Evolutionary conservation across 2,888 invertebrate species (phyloP), one percentile per base, ranked within the genome.

Genomic region (Amitus sp.): DNA sequence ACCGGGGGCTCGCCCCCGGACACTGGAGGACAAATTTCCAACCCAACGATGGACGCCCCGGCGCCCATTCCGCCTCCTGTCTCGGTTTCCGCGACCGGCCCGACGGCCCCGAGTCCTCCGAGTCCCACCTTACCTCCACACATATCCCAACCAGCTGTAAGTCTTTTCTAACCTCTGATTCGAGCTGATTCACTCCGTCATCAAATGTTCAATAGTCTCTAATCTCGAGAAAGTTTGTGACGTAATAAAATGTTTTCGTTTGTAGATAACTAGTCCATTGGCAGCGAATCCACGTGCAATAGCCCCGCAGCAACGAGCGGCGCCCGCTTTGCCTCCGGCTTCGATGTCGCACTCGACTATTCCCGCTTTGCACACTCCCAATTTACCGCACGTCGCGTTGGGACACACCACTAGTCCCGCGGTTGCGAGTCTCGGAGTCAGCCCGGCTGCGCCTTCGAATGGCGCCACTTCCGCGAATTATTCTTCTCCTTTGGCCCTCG

Each of bases 11-110:
- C 81, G 59, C 80, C 82, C 70, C 78, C 82, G 65, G 82, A 82
- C 66, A 82, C 82, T 66, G 82, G 82, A 69, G 82, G 82, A 65
- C 82, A 82, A 74, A 81, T 80, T 72, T 82, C 82, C 49, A 82
- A 81, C 71, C 82, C 86, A 59, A 85, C 86, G 74, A 86, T 90
- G 69, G 87, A 89, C 71, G 85, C 85, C 72, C 83, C 86, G 70
- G 88, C 88, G 69, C 87, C 87, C 71, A 89, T 90, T 68, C 89
- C 90, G 62, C 88, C 89, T 73, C 89, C 90, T 72, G 90, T 90
- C 75, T 89, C 90, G 73, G 89, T 90, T 73, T 86, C 87, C 69
- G 84, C 88, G 72, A 88, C 88, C 65, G 87, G 88, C 71, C 87
- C 88, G 72, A 87, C 87, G 68, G 84, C 87, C 68, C 88, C 87